Base-by-base conservation (phyloP, 2,888 invertebrate species). In the Euplagia quadripunctaria region DNA sequence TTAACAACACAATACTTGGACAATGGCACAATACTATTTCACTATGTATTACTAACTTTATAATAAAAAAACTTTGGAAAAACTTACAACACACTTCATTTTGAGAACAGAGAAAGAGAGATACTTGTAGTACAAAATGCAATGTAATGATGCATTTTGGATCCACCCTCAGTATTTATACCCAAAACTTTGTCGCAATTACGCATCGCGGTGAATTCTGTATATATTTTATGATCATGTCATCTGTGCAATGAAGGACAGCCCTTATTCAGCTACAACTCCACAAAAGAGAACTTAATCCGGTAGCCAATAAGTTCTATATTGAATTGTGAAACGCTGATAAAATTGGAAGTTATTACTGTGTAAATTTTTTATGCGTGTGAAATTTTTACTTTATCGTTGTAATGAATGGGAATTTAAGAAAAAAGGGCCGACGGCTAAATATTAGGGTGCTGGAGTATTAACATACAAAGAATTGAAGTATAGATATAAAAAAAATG, bases 131-230 rank as follows among this genome's bases (percentile, higher is more conserved):
- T 88, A 86, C 76, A 87, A 88, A 86, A 88, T 89, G 88, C 80
- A 90, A 86, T 87, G 91, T 89, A 95, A 93, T 96, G 96, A 93
- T 95, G 93, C 93, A 91, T 89, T 89, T 88, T 84, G 87, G 89
- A 91, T 88, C 85, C 92, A 93, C 91, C 94, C 95, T 88, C 87
- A 80, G 91, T 96, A 96, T 96, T 94, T 96, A 96, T 96, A 95
- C 92, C 87, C 88, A 89, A 91, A 90, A 85, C 86, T 94, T 89
- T 89, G 86, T 83, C 79, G 92, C 94, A 94, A 93, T 94, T 93
- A 92, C 94, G 88, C 88, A 90, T 87, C 88, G 84, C 86, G 86
- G 86, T 89, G 88, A 88, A 88, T 93, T 89, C 88, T 88, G 87
- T 88, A 88, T 86, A 90, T 93, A 93, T 87, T 94, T 94, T 94